Base-by-base conservation (phyloP, 35 echinoderm and acorn worm genomes). In the Diadema setosum region DNA sequence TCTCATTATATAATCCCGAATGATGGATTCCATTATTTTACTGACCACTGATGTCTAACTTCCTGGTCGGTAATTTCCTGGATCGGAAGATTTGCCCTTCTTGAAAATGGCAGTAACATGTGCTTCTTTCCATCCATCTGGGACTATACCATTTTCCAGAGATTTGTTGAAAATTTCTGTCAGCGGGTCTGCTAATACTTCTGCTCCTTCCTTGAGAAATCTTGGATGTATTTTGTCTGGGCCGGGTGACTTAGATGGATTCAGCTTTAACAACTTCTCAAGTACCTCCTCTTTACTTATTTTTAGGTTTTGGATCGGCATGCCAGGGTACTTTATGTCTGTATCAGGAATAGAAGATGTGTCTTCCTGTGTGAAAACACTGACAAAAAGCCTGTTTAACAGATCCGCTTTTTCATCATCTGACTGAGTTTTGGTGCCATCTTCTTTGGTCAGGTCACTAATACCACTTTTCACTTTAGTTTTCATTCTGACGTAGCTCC, bases 11-110 rank as follows among this genome's bases (percentile, higher is more conserved):
- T 78, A 5, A 44, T 81, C 75, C 65, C 75, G 58, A 23, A 89
- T 42, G 2, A 89, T 34, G 2, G 75, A 58, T 65, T 89, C 87
- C 87, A 85, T 55, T 36, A 85, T 20, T 39, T 85, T 85, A 39
- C 83, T 37, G 15, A 40, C 6, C 20, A 85, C 56, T 5, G 83
- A 61, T 2, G 81, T 83, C 18, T 57, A 26, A 56, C 81, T 83
- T 11, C 52, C 34, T 4, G 81, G 81, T 24, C n/a, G n/a, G n/a
- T n/a, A n/a, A n/a, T 81, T 81, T 7, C 35, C 35, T 8, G 76
- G 76, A n/a, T n/a, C n/a, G n/a, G n/a, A n/a, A n/a, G n/a, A n/a
- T n/a, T n/a, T 73, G n/a, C n/a, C n/a, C n/a, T n/a, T n/a, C n/a
- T n/a, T n/a, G n/a, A n/a, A n/a, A n/a, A n/a, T n/a, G n/a, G n/a